phyloP scores from a whole-genome alignment of 30 jellyfish, hydroid and myxozoan species.

The Haliclystus octoradiatus region DNA sequence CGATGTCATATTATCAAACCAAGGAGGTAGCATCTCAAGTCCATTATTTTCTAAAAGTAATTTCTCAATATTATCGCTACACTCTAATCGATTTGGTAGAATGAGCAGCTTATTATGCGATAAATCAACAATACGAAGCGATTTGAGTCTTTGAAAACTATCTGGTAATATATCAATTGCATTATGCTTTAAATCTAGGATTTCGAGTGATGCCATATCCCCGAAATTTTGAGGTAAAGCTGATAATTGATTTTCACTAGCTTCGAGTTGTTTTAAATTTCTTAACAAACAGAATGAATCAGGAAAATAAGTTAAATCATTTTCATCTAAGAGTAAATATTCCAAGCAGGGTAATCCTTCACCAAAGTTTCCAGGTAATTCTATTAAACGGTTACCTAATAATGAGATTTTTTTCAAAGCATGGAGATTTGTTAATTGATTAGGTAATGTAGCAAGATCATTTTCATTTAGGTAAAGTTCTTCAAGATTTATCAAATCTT shows the following conservation, averaged over 20 bases:
- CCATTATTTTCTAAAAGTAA: constrained; percentile 49
- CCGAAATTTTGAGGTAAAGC: constrained; percentile 54
- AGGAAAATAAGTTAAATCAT: constrained; percentile 23
- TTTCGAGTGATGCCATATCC: constrained; percentile 10
- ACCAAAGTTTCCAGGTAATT: constrained; percentile 16
- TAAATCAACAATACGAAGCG: constrained; percentile 25
- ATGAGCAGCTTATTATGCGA: constrained; percentile 26
- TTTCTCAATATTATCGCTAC: constrained; percentile 32
- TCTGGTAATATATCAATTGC: constrained; percentile 36
- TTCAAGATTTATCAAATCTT: no score
- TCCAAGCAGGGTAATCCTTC: constrained; percentile 8
- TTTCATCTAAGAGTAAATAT: constrained; percentile 63
- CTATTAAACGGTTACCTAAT: constrained; percentile 37
- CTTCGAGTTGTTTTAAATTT: constrained; percentile 31
- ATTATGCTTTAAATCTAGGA: constrained; percentile 41
- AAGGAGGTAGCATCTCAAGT: constrained; percentile 36
- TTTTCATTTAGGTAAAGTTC: constrained; percentile 52
- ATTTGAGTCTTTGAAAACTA: constrained; percentile 26
- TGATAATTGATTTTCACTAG: constrained; percentile 38
- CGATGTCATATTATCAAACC: constrained; percentile 54
- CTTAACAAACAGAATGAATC: constrained; percentile 12
- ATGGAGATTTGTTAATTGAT: constrained; percentile 9
- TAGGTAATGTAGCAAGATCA: constrained; percentile 20
- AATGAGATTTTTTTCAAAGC: constrained; percentile 32
- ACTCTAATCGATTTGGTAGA: constrained; percentile 38